Conservation (phyloP, 2,797 vertebrate species). For the Sciurus carolinensis region DNA sequence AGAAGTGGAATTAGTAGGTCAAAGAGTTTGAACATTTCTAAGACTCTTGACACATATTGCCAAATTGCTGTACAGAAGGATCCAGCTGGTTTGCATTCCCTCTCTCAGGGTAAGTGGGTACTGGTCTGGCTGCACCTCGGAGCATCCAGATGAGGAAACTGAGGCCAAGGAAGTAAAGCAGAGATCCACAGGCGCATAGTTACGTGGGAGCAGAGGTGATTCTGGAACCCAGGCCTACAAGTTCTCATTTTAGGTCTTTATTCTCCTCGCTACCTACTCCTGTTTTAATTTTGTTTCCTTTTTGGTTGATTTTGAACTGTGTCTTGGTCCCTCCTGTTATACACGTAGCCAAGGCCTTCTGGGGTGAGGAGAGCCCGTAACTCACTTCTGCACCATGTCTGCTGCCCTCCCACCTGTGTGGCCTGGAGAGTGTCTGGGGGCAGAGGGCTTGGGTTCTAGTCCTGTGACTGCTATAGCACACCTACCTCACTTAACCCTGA, state of each 20-base stretch:
- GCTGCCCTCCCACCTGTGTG: background rate
- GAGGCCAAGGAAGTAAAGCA: background rate
- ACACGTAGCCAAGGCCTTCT: background rate
- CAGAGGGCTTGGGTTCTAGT: background rate
- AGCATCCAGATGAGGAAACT: background rate
- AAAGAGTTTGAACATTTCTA: slow-evolving; percentile 78
- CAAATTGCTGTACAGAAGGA: slow-evolving; percentile 78
- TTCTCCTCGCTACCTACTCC: background rate
- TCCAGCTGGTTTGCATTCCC: background rate
- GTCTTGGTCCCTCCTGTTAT: background rate
- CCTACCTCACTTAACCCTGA: background rate
- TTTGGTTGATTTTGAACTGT: background rate
- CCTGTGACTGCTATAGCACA: background rate
- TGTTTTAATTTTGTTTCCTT: background rate
- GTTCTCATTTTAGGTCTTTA: background rate
- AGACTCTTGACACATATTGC: slow-evolving; percentile 79
- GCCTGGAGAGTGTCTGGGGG: background rate
- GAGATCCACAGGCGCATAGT: background rate
- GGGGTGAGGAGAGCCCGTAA: background rate
- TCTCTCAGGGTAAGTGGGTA: background rate
- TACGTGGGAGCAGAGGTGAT: slow-evolving; percentile 18
- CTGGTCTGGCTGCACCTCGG: fast-evolving
- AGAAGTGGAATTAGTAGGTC: slow-evolving; percentile 82
- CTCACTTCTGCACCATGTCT: background rate
- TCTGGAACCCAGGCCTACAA: background rate